Conservation (phyloP, 1,140 invertebrate genomes). For the Acyrthosiphon pisum region DNA sequence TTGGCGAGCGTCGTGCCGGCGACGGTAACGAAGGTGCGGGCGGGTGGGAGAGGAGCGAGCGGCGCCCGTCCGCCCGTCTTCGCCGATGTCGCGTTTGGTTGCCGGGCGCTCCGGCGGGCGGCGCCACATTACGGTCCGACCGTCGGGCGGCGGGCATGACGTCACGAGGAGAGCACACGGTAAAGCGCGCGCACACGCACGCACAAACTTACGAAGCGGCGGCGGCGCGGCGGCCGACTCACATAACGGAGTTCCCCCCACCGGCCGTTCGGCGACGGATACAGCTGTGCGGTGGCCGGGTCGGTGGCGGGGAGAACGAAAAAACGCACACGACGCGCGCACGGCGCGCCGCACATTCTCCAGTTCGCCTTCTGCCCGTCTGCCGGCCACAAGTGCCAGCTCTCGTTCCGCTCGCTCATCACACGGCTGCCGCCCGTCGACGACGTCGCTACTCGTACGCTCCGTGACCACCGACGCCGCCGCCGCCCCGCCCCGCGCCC, state of each 20-base stretch:
- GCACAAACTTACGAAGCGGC: not conserved
- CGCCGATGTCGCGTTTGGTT: not conserved
- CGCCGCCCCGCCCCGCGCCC: not conserved
- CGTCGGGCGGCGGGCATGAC: not conserved
- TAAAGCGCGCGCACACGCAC: not conserved
- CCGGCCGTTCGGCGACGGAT: not conserved
- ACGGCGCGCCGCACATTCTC: slow-evolving; percentile 50
- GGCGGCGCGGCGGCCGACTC: not conserved
- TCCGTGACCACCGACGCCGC: slow-evolving; percentile 14
- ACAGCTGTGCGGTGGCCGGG: not conserved
- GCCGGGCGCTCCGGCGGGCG: not conserved
- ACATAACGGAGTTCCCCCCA: slow-evolving; percentile 27
- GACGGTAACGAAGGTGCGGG: not conserved
- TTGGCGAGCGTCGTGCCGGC: not conserved
- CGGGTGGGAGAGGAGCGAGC: too few species aligned
- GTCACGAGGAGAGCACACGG: slow-evolving; percentile 27
- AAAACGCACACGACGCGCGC: slow-evolving; percentile 54
- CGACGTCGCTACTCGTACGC: not conserved
- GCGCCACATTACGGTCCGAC: slow-evolving; percentile 6
- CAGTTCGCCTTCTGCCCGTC: slow-evolving; percentile 49
- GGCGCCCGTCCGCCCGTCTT: not conserved
- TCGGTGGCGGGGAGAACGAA: not conserved
- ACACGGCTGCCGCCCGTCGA: slow-evolving; percentile 26
- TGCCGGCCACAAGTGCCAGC: slow-evolving; percentile 43
- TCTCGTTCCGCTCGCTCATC: not conserved